phyloP scores from a whole-genome alignment of 2,797 vertebrate species.

The Xiphorhynchus erythropygius region DNA sequence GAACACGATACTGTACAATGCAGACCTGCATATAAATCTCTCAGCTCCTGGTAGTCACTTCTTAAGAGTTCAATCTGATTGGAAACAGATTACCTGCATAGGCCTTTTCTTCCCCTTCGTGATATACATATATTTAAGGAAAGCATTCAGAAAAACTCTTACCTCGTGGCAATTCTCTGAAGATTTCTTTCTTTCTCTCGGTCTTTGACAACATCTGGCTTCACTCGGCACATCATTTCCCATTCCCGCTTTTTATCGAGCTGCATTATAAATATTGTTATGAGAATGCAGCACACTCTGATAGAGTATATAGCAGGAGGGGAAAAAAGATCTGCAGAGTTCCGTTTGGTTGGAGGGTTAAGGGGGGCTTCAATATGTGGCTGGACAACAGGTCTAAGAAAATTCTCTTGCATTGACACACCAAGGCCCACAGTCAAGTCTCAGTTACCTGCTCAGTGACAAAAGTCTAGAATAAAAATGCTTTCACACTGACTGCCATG shows the following conservation, averaged over 20 bases:
- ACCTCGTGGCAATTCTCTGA: slow-evolving; percentile 94
- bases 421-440: neutral
- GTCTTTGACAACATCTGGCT: slow-evolving; percentile 89
- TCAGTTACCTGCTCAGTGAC: neutral
- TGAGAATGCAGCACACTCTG: slow-evolving; percentile 27
- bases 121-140: neutral
- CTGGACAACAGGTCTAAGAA: neutral
- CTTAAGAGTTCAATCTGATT: slow-evolving; percentile 46
- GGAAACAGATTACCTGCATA: slow-evolving; percentile 53
- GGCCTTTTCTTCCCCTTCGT: neutral
- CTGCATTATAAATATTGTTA: slow-evolving; percentile 76
- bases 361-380: neutral
- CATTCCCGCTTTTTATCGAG: slow-evolving; percentile 86
- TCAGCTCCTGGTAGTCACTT: slow-evolving; percentile 38
- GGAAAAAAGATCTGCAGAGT: neutral
- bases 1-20: slow-evolving; percentile 19
- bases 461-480: neutral
- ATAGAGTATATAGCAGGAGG: neutral
- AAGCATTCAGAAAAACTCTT: slow-evolving; percentile 27
- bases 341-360: neutral
- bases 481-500: neutral
- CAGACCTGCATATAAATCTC: slow-evolving; percentile 46
- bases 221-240: slow-evolving; percentile 93
- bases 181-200: slow-evolving; percentile 85
- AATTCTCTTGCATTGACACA: neutral